Base-by-base conservation (phyloP, 2,888 invertebrate species). In the Erynnis tages region DNA sequence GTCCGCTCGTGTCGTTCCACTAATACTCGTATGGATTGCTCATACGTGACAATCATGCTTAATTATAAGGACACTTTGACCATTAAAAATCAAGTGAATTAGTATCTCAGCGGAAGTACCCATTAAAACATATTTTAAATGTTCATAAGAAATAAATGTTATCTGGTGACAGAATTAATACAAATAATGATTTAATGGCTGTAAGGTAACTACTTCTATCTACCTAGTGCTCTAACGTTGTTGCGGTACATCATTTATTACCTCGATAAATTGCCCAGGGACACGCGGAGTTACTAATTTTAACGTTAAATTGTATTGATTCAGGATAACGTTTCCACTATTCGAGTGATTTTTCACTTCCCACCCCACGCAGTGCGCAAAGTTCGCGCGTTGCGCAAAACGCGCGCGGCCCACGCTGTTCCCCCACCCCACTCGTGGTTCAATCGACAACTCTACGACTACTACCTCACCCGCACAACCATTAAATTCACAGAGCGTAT, bases 371-470 rank as follows among this genome's bases (percentile, higher is more conserved):
- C 40, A 8, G 25, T 25, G 40, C 25, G 40, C 40, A 40, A 40
- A 4, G 14, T 19, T 13, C 14, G 34, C 40, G 40, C 11, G 25
- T 40, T 40, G 40, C 40, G 40, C 40, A 25, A 21, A 21, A 34
- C 16, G 34, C 23, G 21, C 14, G 23, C 34, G 34, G 7, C 16
- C 13, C 23, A 23, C 40, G n/a, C 25, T 41, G 16, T 29, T 17
- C 29, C 17, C 16, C n/a, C 17, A 14, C 41, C 27, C 16, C 11
- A 23, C 2, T 21, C 14, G 19, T 27, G 17, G 43, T 7, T 27
- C 43, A 43, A 43, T 43, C 27, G 29, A 43, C 43, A 43, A 43
- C 43, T 29, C 11, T 30, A 43, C 17, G 17, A 43, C 29, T 19
- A 43, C 41, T 27, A 41, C 41, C 13, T 40, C 25, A 7, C 43